These are phyloP conservation scores for Rhinoderma darwinii DNA, from an alignment of 2,113 vertebrate species.

Conservation along the genomic window DNA sequence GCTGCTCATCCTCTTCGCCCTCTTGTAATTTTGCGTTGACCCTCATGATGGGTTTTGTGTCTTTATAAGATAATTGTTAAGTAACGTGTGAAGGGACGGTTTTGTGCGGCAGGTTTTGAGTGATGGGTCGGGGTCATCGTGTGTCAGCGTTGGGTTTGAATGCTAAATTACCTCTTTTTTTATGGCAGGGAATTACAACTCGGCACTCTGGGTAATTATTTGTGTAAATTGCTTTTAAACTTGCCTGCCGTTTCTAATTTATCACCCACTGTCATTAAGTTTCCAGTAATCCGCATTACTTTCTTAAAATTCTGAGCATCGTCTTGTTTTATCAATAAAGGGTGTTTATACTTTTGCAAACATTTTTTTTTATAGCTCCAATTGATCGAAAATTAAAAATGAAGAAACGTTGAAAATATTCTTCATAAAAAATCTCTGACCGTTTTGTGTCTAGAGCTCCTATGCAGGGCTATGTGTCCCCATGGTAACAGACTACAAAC, in stretches of 20 bases:
- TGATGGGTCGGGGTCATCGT: not conserved
- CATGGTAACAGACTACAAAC: no score
- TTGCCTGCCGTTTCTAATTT: not conserved
- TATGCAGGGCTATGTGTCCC: no score
- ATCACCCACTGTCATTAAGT: not conserved
- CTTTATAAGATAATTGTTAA: slow-evolving; percentile 33
- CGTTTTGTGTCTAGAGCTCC: not conserved
- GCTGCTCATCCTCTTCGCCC: not conserved
- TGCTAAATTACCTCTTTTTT: slow-evolving; percentile 23
- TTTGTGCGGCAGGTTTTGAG: not conserved
- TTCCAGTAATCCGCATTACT: not conserved
- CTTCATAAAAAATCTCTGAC: not conserved
- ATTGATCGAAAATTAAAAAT: not conserved
- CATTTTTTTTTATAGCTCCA: not conserved
- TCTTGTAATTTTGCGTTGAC: slow-evolving; percentile 18
- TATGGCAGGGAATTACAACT: not conserved
- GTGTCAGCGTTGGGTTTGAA: not conserved
- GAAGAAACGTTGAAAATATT: not conserved
- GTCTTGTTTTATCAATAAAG: not conserved
- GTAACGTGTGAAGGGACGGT: not conserved
- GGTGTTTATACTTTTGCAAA: not conserved
- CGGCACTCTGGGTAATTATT: slow-evolving; percentile 16
- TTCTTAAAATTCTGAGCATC: not conserved
- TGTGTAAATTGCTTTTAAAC: slow-evolving; percentile 15
- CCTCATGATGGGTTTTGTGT: not conserved